These are phyloP conservation scores for Drosophila bunnanda DNA, from an alignment of 2,888 invertebrate species.

Conservation along the genomic window DNA sequence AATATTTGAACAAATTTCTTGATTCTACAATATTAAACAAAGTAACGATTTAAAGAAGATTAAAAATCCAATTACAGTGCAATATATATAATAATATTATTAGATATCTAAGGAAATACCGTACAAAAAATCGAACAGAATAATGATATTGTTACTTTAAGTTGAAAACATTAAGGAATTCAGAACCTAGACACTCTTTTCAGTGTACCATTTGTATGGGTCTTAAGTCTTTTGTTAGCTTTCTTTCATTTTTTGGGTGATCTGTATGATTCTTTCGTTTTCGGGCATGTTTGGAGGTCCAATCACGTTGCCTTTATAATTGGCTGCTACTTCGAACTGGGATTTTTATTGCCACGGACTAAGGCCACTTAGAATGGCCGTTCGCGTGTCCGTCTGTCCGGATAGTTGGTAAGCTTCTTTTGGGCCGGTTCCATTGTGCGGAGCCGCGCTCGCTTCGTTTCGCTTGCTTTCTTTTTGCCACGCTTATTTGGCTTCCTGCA, in stretches of 20 bases:
- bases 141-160: too few relatives aligned
- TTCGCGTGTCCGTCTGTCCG: conserved; percentile 4
- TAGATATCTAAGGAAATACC: neutral
- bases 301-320: conserved; percentile 40
- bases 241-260: neutral
- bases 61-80: neutral
- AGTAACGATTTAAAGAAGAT: too few relatives aligned
- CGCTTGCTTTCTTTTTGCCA: conserved; percentile 65
- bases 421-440: conserved; percentile 48
- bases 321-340: conserved; percentile 42
- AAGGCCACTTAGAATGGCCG: conserved; percentile 44
- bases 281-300: conserved; percentile 25
- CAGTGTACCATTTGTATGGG: conserved; percentile 18
- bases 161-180: neutral
- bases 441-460: conserved; percentile 41
- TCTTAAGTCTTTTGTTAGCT: conserved; percentile 40
- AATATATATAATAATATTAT: neutral
- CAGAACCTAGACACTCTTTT: neutral
- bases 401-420: conserved; percentile 48
- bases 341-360: conserved; percentile 42
- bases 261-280: conserved; percentile 21
- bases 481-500: conserved; percentile 61
- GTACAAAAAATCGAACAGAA: neutral
- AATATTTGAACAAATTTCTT: neutral
- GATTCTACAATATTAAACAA: neutral